Evolutionary conservation across 2,888 invertebrate species (phyloP).

Genomic region (Podotricha telesiphe): DNA sequence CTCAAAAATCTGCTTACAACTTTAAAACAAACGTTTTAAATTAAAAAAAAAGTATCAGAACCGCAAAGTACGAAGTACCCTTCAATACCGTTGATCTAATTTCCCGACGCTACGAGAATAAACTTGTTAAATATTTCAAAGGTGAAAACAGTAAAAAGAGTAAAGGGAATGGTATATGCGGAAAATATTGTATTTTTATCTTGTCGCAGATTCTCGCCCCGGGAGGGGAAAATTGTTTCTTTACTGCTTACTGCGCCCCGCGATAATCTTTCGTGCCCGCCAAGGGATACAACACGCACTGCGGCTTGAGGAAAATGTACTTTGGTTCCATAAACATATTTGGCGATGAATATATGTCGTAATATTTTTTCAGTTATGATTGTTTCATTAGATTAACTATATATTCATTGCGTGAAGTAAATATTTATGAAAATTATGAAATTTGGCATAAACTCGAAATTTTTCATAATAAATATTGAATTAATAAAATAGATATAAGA

Average conservation of each 20-base stretch:
- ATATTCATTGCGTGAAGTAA: no score
- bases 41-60: slow-evolving; percentile 15
- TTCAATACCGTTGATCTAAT: slow-evolving; percentile 25
- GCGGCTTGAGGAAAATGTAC: background rate
- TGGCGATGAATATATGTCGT: background rate
- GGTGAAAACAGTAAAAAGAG: slow-evolving; percentile 45
- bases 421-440: no score
- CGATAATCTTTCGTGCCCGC: slow-evolving; percentile 68
- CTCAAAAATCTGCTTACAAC: slow-evolving; percentile 20
- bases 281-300: slow-evolving; percentile 40
- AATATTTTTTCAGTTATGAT: background rate
- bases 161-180: slow-evolving; percentile 46
- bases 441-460: no score
- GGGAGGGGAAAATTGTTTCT: slow-evolving; percentile 80
- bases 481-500: no score
- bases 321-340: background rate
- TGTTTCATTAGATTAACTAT: no score
- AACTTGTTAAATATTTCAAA: slow-evolving; percentile 51
- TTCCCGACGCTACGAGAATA: slow-evolving; percentile 45
- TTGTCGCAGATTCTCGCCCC: slow-evolving; percentile 70
- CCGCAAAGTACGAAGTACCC: slow-evolving; percentile 22
- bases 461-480: no score
- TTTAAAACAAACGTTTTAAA: slow-evolving; percentile 4
- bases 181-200: slow-evolving; percentile 74
- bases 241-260: slow-evolving; percentile 79